phyloP scores from a whole-genome alignment of 1,140 invertebrate genomes.

The Drosophila takahashii region DNA sequence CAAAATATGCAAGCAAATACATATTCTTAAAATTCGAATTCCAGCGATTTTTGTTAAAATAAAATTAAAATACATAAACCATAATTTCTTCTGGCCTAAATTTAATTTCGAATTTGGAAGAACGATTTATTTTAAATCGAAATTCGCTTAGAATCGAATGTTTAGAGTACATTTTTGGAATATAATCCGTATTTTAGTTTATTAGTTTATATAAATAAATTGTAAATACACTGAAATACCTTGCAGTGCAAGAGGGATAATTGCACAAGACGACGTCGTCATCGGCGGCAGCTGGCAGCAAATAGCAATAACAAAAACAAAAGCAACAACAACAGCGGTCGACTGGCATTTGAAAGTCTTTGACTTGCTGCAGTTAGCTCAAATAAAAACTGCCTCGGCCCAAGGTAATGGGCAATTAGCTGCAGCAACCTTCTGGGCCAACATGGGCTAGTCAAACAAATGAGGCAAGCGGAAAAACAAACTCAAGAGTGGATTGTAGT shows the following conservation, averaged over 20 bases:
- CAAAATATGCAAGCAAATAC: no score
- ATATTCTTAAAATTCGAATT: no score
- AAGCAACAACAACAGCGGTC: constrained; percentile 1
- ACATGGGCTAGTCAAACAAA: constrained; percentile 52
- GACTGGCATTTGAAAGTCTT: constrained; percentile 67
- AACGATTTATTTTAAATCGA: no score
- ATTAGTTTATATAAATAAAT: no score
- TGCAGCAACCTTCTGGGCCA: constrained; percentile 52
- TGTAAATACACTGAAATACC: no score
- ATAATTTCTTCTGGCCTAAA: no score
- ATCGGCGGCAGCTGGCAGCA: constrained; percentile 57
- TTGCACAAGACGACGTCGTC: constrained; percentile 65
- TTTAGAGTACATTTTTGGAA: no score
- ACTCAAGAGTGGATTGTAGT: constrained; percentile 9
- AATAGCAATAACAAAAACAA: not conserved
- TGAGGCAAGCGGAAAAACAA: constrained; percentile 43
- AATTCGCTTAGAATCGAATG: not conserved
- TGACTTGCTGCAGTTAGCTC: constrained; percentile 39
- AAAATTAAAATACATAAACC: no score
- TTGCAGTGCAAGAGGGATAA: constrained; percentile 47
- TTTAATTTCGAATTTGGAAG: no score
- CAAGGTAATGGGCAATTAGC: constrained; percentile 60
- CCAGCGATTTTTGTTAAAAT: no score
- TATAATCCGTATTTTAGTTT: no score
- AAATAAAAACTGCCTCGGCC: constrained; percentile 48